Percentiles rank a stretch among this genome's conserved stretches.
Evolutionary conservation across 2,888 invertebrate species (phyloP).

Genomic region (Sphecodes monilicornis): DNA sequence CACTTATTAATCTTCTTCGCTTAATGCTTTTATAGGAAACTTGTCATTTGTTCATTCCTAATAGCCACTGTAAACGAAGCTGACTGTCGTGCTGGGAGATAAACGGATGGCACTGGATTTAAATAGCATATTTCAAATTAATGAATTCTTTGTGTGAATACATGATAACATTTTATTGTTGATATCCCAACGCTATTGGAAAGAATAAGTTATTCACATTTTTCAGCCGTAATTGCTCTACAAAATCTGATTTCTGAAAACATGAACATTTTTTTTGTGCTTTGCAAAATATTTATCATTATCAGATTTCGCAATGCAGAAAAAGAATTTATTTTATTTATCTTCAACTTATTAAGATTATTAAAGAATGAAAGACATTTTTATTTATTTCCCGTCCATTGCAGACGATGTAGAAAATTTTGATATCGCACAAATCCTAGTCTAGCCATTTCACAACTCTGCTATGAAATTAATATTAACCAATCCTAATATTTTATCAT

Average conservation of each 20-base stretch:
- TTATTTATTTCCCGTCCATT: too few species aligned
- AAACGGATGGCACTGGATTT: neutral
- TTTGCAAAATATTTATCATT: neutral
- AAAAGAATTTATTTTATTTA: too few species aligned
- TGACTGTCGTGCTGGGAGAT: constrained; percentile 3
- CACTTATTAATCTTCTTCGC: constrained; percentile 13
- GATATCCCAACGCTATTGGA: neutral
- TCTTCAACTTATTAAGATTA: neutral
- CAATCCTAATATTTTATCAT: too few species aligned
- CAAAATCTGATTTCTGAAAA: neutral
- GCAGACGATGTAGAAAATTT: too few species aligned
- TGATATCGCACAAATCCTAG: too few species aligned
- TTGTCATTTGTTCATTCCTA: neutral
- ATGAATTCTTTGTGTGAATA: neutral
- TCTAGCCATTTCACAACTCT: too few species aligned
- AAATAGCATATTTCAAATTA: constrained; percentile 1
- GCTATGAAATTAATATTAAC: too few species aligned
- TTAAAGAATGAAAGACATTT: too few species aligned
- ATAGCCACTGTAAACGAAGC: constrained; percentile 14
- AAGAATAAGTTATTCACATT: neutral
- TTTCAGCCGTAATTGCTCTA: neutral
- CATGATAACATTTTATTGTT: neutral
- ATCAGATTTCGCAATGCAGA: neutral
- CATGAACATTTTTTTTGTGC: neutral
- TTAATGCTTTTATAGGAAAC: constrained; percentile 4